phyloP scores from a whole-genome alignment of 2,888 invertebrate species.

The Busseola fusca region DNA sequence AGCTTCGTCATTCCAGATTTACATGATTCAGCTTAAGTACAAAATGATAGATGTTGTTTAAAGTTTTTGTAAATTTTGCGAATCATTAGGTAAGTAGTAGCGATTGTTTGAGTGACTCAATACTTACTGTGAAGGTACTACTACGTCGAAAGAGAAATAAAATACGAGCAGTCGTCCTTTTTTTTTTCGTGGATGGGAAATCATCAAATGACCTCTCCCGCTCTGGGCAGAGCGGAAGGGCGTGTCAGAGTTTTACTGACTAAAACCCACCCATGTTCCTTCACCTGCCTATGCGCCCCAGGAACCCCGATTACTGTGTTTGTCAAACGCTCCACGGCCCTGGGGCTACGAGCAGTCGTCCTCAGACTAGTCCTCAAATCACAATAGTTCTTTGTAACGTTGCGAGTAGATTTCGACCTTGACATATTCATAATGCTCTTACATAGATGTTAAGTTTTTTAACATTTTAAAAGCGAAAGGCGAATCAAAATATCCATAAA shows the following conservation, averaged over 20 bases:
- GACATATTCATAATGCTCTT: slow-evolving; percentile 31
- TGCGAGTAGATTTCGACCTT: slow-evolving; percentile 26
- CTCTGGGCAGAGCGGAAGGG: too few relatives aligned
- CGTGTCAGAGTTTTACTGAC: too few relatives aligned
- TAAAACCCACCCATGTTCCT: too few relatives aligned
- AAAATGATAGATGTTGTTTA: slow-evolving; percentile 20
- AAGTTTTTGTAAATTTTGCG: slow-evolving; percentile 23
- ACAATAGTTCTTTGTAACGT: neutral
- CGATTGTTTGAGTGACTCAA: slow-evolving; percentile 35
- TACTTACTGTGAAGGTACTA: neutral
- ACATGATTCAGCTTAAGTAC: slow-evolving; percentile 36
- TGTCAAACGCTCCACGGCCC: too few relatives aligned
- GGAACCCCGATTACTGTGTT: too few relatives aligned
- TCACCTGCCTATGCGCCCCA: too few relatives aligned
- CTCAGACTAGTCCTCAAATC: neutral
- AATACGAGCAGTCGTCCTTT: too few relatives aligned
- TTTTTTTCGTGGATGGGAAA: too few relatives aligned
- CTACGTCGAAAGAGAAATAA: neutral
- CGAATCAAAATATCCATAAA: slow-evolving; percentile 41
- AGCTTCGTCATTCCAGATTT: slow-evolving; percentile 37
- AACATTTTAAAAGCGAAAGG: slow-evolving; percentile 37
- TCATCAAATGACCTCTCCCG: too few relatives aligned
- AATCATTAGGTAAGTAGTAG: neutral
- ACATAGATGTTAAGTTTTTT: slow-evolving; percentile 6
- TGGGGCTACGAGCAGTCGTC: neutral